Evolutionary conservation across 2,888 invertebrate genomes (phyloP), one percentile per base, ranked within the genome.

Genomic region (Meteorus cinctellus): DNA sequence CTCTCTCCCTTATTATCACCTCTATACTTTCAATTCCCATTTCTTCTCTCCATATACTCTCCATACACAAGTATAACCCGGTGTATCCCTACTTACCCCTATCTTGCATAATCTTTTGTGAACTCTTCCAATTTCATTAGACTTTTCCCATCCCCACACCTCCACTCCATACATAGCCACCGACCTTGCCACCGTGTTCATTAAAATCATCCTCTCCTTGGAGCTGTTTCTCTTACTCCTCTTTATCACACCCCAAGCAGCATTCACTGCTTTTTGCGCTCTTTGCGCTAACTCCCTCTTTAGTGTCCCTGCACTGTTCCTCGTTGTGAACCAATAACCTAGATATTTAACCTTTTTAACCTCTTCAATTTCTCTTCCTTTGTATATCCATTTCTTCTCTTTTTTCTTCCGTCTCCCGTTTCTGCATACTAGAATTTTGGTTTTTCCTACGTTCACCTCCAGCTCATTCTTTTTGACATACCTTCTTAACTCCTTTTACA

Each of bases 241-340:
- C 59, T 55, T 31, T 67, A 55, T 55, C 48, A 55, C 19, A 73
- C 36, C 68, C 74, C 68, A 74, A 3, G 68, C 34, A 12, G 71
- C 62, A 41, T 77, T 71, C 24, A 63, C 65, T 14, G 70, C 74
- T 29, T 45, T 41, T 48, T 76, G 72, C 2, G 68, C 72, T 24
- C 68, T 68, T 12, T 27, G 51, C 24, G 60, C 73, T 45, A 76
- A 8, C 8, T 55, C 29, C 8, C 36, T 65, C 1, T 45, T 19
- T n/a, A 74, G 74, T 34, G 63, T 48, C 16, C 27, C 27, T 41
- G 19, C 45, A 14, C 66, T 70, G 19, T 77, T 74, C 36, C 62
- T 71, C 8, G 48, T n/a, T 4, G 70, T 67, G 41, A 77, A 77
- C 62, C 60, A 71, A 6, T 66, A 74, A 0, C 76, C 76, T 48